Base-by-base conservation (phyloP, 2,113 vertebrate species). In the Anolis carolinensis region DNA sequence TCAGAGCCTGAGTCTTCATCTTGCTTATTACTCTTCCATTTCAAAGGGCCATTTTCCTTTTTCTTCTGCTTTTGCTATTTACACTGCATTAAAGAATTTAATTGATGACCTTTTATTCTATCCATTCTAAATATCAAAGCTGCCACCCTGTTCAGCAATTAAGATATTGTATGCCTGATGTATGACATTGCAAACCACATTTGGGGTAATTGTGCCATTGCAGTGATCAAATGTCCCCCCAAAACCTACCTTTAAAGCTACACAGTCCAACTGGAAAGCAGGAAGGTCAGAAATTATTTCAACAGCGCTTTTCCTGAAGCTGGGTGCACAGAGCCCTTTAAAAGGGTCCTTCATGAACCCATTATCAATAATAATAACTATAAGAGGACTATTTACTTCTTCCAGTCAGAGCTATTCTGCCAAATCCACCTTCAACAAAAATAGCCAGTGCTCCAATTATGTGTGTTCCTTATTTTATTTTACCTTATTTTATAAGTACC, bases 1-100 rank as follows among this genome's bases (percentile, higher is more conserved):
- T 93, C 90, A 90, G 75, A 93, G 79, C 90, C 87, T 89, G 81
- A 92, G 85, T 87, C 95, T 88, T 50, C 85, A 94, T 94, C 59
- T 86, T 87, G 86, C 91, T n/a, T 59, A 62, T 65, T 73, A 80
- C 83, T 89, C 16, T 84, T 92, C 87, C 76, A 1, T 89, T 85
- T 59, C 78, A 79, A 55, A 25, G 48, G 18, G 10, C 25, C 14
- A 65, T 50, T 63, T 76, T 39, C 44, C 78, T 79, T 79, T 71
- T 50, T 16, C 30, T 32, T 59, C 70, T 86, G 76, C 36, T 44
- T 77, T 71, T 10, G 10, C 25, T 32, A 48, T 52, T n/a, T 78
- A 44, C 68, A 18, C 14, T 34, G 34, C 13, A 36, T 85, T 30
- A 1, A 8, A 23, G 21, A 32, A 32, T 59, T 78, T 48, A 23